A percentile compares a stretch with the other conserved stretches of the same genome.
These are phyloP conservation scores for Carcharodon carcharias DNA, from an alignment of 2,797 vertebrate genomes.

Conservation along the genomic window DNA sequence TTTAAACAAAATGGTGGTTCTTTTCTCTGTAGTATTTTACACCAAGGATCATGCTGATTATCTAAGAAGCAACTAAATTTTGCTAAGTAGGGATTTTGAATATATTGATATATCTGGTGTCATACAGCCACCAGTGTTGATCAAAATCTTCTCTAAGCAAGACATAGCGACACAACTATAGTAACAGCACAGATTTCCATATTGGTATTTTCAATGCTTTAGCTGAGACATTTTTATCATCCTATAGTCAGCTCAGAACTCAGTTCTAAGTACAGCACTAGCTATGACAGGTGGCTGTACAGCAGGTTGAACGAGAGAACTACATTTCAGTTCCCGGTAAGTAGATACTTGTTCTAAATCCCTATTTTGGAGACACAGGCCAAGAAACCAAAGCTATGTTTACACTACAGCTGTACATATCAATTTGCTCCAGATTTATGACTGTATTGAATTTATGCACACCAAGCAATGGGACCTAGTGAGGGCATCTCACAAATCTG, in stretches of 20 bases:
- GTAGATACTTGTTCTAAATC: background rate
- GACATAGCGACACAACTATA: background rate
- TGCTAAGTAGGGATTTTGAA: background rate
- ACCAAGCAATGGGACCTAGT: background rate
- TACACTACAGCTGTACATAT: background rate
- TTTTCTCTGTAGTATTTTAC: background rate
- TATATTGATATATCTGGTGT: too few relatives aligned
- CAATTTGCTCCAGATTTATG: constrained; percentile 18
- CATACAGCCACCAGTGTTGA: background rate
- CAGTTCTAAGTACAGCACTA: background rate
- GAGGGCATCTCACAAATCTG: background rate
- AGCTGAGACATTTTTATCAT: background rate
- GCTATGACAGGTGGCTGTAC: constrained; percentile 2
- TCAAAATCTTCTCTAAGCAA: background rate
- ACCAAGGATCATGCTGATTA: background rate
- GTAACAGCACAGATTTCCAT: background rate
- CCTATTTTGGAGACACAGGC: background rate
- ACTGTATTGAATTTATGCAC: background rate
- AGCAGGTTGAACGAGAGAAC: background rate
- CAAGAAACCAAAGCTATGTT: background rate
- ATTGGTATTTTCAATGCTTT: background rate
- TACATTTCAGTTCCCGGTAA: background rate
- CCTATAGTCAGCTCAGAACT: background rate
- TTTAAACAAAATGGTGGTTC: background rate
- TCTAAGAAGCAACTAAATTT: background rate